These are phyloP conservation scores for Carterocephalus palaemon DNA, from an alignment of 2,888 invertebrate species.

Conservation along the genomic window DNA sequence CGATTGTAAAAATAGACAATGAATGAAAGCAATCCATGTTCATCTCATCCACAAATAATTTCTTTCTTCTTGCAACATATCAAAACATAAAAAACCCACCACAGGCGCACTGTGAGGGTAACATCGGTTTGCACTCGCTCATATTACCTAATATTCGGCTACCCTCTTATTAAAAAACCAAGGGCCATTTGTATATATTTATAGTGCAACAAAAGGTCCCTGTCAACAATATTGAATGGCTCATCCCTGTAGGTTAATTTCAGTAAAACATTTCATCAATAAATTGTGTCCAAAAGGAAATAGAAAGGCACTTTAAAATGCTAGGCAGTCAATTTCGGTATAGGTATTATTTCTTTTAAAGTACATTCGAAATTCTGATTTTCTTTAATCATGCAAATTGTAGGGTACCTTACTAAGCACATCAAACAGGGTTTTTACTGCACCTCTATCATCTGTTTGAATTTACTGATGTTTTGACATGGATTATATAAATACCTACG, in stretches of 20 bases:
- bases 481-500: too few species aligned
- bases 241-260: conserved; percentile 70
- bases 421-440: neutral
- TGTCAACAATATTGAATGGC: conserved; percentile 53
- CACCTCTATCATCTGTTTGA: too few species aligned
- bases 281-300: conserved; percentile 28
- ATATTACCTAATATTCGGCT: conserved; percentile 76
- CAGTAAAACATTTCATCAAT: conserved; percentile 63
- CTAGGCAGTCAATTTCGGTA: conserved; percentile 6
- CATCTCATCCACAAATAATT: too few species aligned
- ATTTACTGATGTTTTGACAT: too few species aligned
- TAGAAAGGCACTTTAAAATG: conserved; percentile 5
- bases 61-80: conserved; percentile 43
- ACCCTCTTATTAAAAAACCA: conserved; percentile 77
- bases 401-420: neutral
- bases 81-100: conserved; percentile 55
- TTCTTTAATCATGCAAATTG: conserved; percentile 10
- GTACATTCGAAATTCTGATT: neutral
- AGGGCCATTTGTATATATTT: conserved; percentile 75
- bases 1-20: too few species aligned
- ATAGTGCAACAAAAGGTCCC: conserved; percentile 56
- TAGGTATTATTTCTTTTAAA: conserved; percentile 19
- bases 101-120: conserved; percentile 54
- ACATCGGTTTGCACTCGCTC: conserved; percentile 76
- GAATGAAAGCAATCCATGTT: conserved; percentile 27